These are phyloP conservation scores for Rafetus swinhoei DNA, from an alignment of 2,113 vertebrate species.

Conservation along the genomic window DNA sequence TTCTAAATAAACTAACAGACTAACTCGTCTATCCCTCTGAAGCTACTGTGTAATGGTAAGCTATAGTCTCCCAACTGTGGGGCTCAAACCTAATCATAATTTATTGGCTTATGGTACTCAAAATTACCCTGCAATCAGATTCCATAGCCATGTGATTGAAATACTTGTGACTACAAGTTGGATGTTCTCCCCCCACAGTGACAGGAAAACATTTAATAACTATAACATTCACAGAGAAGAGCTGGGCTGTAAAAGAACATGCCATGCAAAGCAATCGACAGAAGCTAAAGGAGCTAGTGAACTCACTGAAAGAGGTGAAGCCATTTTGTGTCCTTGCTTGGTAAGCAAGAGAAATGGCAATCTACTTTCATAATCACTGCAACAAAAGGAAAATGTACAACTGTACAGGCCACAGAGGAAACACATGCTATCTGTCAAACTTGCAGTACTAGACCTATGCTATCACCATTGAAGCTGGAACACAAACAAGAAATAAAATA, in stretches of 20 bases:
- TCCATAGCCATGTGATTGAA: neutral
- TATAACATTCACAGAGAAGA: neutral
- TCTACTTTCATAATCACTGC: neutral
- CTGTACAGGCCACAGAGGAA: rapidly evolving
- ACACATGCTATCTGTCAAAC: neutral
- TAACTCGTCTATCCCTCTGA: too few relatives aligned
- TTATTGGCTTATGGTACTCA: neutral
- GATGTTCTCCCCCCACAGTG: neutral
- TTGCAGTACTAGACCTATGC: neutral
- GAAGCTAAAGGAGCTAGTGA: neutral
- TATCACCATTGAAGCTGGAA: neutral
- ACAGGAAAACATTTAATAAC: neutral
- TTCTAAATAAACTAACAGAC: too few relatives aligned
- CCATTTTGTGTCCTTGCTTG: rapidly evolving
- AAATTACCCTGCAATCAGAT: neutral
- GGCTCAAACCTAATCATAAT: neutral
- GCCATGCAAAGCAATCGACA: rapidly evolving
- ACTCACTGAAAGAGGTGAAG: neutral
- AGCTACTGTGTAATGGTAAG: neutral
- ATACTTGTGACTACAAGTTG: neutral
- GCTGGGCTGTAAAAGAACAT: rapidly evolving
- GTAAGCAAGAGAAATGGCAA: neutral
- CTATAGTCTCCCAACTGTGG: neutral
- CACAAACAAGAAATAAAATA: neutral
- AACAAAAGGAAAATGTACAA: rapidly evolving